phyloP scores from a whole-genome alignment of 2,888 invertebrate genomes.

The Gastracanthus pulcherrimus region DNA sequence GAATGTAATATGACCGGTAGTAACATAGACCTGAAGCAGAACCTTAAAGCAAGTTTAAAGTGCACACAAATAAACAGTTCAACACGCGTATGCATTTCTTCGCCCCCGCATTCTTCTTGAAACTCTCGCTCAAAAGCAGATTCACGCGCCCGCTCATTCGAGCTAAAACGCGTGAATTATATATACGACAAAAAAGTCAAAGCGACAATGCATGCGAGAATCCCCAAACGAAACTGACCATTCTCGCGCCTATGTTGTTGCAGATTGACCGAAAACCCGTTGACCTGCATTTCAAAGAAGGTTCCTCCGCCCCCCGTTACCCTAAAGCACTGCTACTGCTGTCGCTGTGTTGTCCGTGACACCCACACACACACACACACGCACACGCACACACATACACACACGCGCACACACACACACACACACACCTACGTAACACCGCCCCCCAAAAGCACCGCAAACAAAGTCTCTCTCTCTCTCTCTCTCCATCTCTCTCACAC shows the following conservation, averaged over 20 bases:
- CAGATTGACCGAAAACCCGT: slow-evolving; percentile 9
- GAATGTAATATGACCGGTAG: too few species aligned
- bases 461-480: slow-evolving; percentile 16
- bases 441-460: slow-evolving; percentile 33
- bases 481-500: neutral
- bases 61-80: too few species aligned
- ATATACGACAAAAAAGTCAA: neutral
- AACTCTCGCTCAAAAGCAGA: too few species aligned
- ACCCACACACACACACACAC: too few species aligned
- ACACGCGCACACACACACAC: neutral
- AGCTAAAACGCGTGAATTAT: neutral
- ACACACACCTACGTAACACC: neutral
- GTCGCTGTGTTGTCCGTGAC: too few species aligned
- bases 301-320: neutral
- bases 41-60: too few species aligned
- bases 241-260: neutral
- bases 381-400: too few species aligned
- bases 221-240: neutral
- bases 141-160: neutral
- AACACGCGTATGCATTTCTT: too few species aligned
- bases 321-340: too few species aligned
- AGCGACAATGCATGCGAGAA: too few species aligned
- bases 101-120: too few species aligned
- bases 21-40: too few species aligned
- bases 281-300: slow-evolving; percentile 45